These are phyloP conservation scores for Lasius platythorax DNA, from an alignment of 2,888 invertebrate genomes.

Conservation along the genomic window DNA sequence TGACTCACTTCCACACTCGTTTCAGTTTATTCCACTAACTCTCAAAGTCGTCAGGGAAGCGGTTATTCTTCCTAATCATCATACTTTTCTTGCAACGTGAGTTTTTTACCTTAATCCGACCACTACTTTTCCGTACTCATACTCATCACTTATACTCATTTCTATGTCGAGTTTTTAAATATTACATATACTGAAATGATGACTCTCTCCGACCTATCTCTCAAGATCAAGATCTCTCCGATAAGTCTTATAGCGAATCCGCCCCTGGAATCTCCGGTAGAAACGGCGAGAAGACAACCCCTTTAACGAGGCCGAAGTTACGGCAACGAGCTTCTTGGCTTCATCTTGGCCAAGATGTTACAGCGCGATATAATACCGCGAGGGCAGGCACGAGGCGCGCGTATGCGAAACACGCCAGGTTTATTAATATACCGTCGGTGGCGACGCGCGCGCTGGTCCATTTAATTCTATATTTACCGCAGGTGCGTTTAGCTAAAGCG, in stretches of 20 bases:
- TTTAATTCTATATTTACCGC: constrained; percentile 78
- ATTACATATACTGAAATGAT: neutral
- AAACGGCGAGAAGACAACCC: neutral
- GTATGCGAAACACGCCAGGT: constrained; percentile 65
- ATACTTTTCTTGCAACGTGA: constrained; percentile 8
- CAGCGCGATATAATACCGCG: constrained; percentile 33
- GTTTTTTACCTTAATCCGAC: constrained; percentile 24
- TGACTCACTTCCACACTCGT: constrained; percentile 46
- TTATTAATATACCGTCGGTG: constrained; percentile 74
- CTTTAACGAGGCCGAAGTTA: constrained; percentile 56
- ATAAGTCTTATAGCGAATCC: neutral
- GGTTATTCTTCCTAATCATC: constrained; percentile 36
- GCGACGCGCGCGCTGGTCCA: constrained; percentile 69
- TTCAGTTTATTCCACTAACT: constrained; percentile 35
- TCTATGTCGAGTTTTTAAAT: neutral
- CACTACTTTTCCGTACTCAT: neutral
- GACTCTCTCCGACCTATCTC: neutral
- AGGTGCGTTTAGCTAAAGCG: constrained; percentile 61
- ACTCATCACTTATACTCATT: neutral
- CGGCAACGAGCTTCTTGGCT: constrained; percentile 21
- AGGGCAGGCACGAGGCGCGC: neutral
- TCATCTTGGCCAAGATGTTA: constrained; percentile 21
- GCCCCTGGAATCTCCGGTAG: neutral
- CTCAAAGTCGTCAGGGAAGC: constrained; percentile 40
- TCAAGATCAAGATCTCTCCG: neutral